Conservation (phyloP, 2,797 vertebrate species). For the Enteromius unitaeniatus region DNA sequence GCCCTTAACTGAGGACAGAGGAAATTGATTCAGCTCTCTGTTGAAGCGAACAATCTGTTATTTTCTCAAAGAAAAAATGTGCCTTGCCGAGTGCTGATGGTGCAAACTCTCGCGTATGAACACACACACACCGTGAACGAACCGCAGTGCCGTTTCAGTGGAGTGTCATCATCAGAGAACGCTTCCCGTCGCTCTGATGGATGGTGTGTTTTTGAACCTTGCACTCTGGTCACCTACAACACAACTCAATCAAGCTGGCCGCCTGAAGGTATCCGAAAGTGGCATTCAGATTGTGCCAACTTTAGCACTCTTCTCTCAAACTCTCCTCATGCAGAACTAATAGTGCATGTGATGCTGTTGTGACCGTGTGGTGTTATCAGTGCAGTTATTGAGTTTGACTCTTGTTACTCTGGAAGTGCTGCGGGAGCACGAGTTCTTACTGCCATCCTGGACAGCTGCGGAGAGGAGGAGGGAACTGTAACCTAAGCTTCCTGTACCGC, state of each 20-base stretch:
- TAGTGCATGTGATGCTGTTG: conserved; percentile 17
- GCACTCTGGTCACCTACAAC: conserved; percentile 53
- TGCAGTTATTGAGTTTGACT: conserved; percentile 53
- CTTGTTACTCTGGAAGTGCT: conserved; percentile 45
- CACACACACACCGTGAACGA: neutral
- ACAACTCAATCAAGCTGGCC: conserved; percentile 44
- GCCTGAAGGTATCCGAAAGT: conserved; percentile 5
- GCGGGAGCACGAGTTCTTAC: conserved; percentile 1
- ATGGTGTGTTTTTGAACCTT: conserved; percentile 60
- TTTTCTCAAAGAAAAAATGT: conserved; percentile 36
- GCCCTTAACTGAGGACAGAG: conserved; percentile 70
- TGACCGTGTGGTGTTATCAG: conserved; percentile 44
- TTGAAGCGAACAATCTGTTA: conserved; percentile 52
- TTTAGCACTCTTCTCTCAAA: neutral
- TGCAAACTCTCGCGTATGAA: conserved; percentile 27
- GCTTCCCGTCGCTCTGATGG: conserved; percentile 49
- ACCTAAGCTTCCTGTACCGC: conserved; percentile 31
- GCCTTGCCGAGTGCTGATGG: conserved; percentile 36
- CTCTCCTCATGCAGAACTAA: conserved; percentile 40
- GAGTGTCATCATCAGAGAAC: conserved; percentile 62
- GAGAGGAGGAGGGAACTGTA: conserved; percentile 10
- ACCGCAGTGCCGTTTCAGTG: conserved; percentile 1
- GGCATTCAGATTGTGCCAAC: neutral
- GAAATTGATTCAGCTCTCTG: conserved; percentile 72
- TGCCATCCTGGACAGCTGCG: conserved; percentile 33